Conservation (phyloP, 2,888 invertebrate species). For the Hypsopygia costalis region DNA sequence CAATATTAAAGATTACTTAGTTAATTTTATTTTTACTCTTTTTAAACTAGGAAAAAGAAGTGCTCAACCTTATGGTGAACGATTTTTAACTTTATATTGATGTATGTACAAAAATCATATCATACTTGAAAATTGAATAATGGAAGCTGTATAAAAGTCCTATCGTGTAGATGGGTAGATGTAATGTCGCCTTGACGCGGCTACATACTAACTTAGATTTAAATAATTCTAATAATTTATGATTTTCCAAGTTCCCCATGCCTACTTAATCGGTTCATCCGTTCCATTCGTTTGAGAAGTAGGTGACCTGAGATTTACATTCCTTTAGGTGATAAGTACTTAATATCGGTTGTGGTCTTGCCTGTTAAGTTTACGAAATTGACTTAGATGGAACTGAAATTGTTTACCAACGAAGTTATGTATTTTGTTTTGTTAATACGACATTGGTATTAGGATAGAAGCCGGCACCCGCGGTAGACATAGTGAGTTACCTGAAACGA, state of each 20-base stretch:
- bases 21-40: conserved; percentile 19
- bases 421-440: conserved; percentile 60
- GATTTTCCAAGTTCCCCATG: conserved; percentile 35
- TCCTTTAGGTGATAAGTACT: conserved; percentile 79
- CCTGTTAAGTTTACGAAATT: conserved; percentile 79
- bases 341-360: conserved; percentile 82
- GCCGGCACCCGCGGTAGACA: conserved; percentile 49
- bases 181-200: conserved; percentile 10
- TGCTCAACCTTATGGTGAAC: conserved; percentile 32
- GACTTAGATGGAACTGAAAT: conserved; percentile 74
- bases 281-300: conserved; percentile 40
- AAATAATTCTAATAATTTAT: conserved; percentile 29
- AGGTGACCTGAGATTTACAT: conserved; percentile 58
- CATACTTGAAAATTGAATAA: conserved; percentile 9
- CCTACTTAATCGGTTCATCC: conserved; percentile 45
- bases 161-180: conserved; percentile 1
- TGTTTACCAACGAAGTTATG: conserved; percentile 77
- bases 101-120: conserved; percentile 23
- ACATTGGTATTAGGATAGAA: conserved; percentile 52
- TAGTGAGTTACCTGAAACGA: conserved; percentile 77
- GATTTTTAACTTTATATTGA: conserved; percentile 23
- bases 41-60: conserved; percentile 22
- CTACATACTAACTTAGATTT: conserved; percentile 19
- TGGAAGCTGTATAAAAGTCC: conserved; percentile 1
- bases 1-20: conserved; percentile 16